phyloP scores from a whole-genome alignment of 2,797 vertebrate species.

The Peromyscus eremicus region DNA sequence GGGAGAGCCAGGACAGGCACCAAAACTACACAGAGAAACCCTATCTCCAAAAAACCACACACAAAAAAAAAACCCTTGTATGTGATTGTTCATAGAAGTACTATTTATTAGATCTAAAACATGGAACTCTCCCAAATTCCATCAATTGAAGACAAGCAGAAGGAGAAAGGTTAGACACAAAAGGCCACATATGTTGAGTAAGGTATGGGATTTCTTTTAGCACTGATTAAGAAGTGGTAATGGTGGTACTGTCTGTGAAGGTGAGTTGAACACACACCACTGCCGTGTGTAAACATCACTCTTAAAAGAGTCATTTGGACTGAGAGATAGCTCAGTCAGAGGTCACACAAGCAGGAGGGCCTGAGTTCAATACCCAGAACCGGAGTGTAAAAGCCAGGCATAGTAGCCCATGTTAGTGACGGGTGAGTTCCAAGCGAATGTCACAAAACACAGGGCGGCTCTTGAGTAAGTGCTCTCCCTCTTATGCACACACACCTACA shows the following conservation, averaged over 20 bases:
- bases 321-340: background rate
- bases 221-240: background rate
- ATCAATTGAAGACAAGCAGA: background rate
- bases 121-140: background rate
- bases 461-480: no score
- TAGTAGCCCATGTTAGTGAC: no score
- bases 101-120: constrained; percentile 3
- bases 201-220: background rate
- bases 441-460: background rate
- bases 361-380: background rate
- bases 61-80: no score
- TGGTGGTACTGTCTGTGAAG: background rate
- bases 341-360: background rate
- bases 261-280: background rate
- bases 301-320: background rate
- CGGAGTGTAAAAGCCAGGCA: no score
- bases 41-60: no score
- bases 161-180: background rate
- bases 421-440: background rate
- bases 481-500: no score
- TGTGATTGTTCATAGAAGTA: background rate
- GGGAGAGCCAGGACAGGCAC: no score
- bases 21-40: no score
- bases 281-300: background rate
- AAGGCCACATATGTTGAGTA: background rate